Evolutionary conservation across 2,797 vertebrate species (phyloP).

Genomic region (Nyctalus aviator): DNA sequence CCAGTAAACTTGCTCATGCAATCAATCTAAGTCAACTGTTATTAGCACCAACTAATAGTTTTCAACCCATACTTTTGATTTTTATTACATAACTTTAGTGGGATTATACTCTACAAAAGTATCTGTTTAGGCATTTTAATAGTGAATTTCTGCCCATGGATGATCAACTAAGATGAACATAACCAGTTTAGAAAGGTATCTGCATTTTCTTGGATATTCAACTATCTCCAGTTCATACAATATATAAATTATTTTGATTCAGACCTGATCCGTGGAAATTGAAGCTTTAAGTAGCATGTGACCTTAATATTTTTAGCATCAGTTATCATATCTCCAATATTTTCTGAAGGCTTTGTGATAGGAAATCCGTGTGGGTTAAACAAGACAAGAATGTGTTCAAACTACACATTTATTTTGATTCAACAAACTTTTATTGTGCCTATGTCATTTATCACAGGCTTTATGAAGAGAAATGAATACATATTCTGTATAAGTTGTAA

Average conservation of each 20-base stretch:
- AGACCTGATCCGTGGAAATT: conserved; percentile 39
- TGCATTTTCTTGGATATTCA: conserved; percentile 31
- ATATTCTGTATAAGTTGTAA: not conserved
- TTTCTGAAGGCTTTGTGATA: conserved; percentile 47
- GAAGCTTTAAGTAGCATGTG: conserved; percentile 8
- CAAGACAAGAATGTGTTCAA: conserved; percentile 50
- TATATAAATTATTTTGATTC: conserved; percentile 11
- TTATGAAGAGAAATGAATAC: conserved; percentile 43
- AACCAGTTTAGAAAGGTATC: not conserved
- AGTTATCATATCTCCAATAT: conserved; percentile 44
- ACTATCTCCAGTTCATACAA: conserved; percentile 24
- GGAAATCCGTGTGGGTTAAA: conserved; percentile 52
- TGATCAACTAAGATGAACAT: not conserved
- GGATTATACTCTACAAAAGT: not conserved
- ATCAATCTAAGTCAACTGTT: not conserved
- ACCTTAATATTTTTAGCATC: conserved; percentile 24
- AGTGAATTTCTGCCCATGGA: not conserved
- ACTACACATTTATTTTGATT: conserved; percentile 51
- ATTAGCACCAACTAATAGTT: not conserved
- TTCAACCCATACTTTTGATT: not conserved
- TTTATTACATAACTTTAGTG: not conserved
- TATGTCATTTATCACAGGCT: not conserved
- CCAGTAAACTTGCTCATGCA: not conserved
- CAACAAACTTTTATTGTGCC: conserved; percentile 53
- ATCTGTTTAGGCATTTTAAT: conserved; percentile 12